These are phyloP conservation scores for Clarias batrachus DNA, from an alignment of 2,113 vertebrate species.

Conservation along the genomic window DNA sequence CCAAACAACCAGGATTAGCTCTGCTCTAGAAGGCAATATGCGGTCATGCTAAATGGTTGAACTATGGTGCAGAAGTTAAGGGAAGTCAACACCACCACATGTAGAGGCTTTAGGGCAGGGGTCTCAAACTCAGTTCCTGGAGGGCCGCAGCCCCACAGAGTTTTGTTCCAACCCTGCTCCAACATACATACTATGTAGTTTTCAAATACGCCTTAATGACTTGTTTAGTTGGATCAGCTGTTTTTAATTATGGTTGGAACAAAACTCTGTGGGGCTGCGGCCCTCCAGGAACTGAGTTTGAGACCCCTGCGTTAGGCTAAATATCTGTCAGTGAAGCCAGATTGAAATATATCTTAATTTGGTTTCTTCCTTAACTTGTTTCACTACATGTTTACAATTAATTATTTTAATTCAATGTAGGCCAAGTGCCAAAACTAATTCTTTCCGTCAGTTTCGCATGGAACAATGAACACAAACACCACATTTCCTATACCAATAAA, in stretches of 20 bases:
- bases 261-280: too few relatives aligned
- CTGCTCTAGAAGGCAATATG: background rate
- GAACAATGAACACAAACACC: background rate
- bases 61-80: background rate
- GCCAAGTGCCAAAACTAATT: conserved; percentile 29
- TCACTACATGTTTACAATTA: conserved; percentile 15
- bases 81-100: background rate
- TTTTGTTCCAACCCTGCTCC: too few relatives aligned
- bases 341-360: background rate
- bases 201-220: too few relatives aligned
- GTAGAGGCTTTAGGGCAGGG: background rate
- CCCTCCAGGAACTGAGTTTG: too few relatives aligned
- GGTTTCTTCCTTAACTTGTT: background rate
- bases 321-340: background rate
- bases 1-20: background rate
- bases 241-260: too few relatives aligned
- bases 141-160: too few relatives aligned
- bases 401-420: conserved; percentile 12
- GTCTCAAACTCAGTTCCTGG: too few relatives aligned
- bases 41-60: background rate
- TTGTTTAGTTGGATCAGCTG: too few relatives aligned
- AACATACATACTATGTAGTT: too few relatives aligned
- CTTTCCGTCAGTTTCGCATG: conserved; percentile 24
- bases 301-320: too few relatives aligned
- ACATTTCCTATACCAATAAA: background rate